Conservation (phyloP, 2,113 vertebrate species). For the Microtus pennsylvanicus region DNA sequence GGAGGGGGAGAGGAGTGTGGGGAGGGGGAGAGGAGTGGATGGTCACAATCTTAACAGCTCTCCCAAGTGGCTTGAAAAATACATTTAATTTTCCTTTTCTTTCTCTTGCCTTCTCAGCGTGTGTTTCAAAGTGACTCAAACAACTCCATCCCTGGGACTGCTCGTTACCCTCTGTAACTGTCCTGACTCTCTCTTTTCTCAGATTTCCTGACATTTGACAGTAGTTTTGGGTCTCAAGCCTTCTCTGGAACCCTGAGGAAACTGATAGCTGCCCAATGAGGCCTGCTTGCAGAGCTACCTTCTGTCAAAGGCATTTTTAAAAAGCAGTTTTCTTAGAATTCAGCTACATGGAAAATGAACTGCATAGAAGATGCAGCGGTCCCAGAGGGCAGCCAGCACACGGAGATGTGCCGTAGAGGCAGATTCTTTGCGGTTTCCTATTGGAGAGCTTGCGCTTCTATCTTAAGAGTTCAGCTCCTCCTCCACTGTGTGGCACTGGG, state of each 20-base stretch:
- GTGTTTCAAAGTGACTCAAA: slow-evolving; percentile 12
- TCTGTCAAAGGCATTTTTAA: not conserved
- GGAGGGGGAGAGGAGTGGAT: too few relatives aligned
- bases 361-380: not conserved
- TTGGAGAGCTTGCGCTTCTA: not conserved
- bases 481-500: not conserved
- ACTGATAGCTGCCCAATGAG: not conserved
- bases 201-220: not conserved
- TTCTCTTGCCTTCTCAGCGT: slow-evolving; percentile 6
- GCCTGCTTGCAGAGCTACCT: not conserved
- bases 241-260: not conserved
- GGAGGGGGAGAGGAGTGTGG: too few relatives aligned
- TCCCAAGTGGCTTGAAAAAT: slow-evolving; percentile 19
- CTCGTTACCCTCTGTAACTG: not conserved
- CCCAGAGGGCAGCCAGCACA: not conserved
- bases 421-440: accelerated
- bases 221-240: not conserved
- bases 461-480: not conserved
- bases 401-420: not conserved
- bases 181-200: accelerated
- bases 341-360: not conserved
- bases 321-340: slow-evolving; percentile 10
- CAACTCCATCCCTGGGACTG: not conserved
- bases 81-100: not conserved
- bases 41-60: not conserved